These are phyloP conservation scores for Muscicapa comitata DNA, from an alignment of 2,797 vertebrate species.

Conservation along the genomic window DNA sequence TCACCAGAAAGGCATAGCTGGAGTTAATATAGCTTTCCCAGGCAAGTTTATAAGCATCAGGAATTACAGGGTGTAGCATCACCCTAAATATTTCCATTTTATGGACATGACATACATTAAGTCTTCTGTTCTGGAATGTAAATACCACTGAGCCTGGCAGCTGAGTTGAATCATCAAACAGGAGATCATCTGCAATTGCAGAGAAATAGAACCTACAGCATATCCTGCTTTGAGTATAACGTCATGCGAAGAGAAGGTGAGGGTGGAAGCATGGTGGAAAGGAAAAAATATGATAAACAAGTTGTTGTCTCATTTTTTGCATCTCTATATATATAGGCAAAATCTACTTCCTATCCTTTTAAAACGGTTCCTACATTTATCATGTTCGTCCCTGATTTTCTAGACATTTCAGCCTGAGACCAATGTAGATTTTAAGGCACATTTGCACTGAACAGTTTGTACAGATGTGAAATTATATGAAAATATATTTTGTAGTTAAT, in stretches of 20 bases:
- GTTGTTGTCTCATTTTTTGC: background rate
- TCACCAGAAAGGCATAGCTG: background rate
- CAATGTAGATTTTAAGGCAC: background rate
- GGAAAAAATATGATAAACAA: background rate
- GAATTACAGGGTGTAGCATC: background rate
- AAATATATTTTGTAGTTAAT: background rate
- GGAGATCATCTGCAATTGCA: background rate
- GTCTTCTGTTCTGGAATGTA: background rate
- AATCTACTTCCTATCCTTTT: background rate
- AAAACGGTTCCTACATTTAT: accelerated
- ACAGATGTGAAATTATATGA: background rate
- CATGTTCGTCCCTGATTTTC: background rate
- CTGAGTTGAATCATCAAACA: background rate
- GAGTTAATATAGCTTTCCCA: background rate
- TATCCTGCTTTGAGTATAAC: background rate
- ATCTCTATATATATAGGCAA: background rate
- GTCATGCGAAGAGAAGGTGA: background rate
- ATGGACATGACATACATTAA: background rate
- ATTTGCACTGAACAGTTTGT: background rate
- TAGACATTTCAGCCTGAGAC: background rate
- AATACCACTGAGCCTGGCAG: background rate
- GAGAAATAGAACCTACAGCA: background rate
- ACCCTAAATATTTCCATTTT: conserved; percentile 8
- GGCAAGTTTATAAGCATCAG: conserved; percentile 3
- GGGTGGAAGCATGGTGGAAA: background rate